These are phyloP conservation scores for Alcedo atthis DNA, from an alignment of 2,797 vertebrate species.

Conservation along the genomic window DNA sequence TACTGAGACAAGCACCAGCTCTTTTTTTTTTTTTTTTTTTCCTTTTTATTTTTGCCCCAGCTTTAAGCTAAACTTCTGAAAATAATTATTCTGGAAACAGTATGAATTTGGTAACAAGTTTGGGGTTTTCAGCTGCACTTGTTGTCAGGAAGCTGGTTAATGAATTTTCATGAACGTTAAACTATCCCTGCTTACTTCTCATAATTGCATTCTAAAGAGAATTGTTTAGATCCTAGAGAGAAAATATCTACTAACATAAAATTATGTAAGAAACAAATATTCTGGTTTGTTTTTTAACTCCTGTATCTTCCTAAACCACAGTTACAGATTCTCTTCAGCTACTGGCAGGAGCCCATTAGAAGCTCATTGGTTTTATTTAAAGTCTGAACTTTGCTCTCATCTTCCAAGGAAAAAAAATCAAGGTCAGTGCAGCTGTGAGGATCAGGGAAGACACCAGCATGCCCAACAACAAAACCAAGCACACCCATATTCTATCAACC, in stretches of 20 bases:
- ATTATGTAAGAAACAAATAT: not conserved
- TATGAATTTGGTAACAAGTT: not conserved
- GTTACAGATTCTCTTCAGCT: not conserved
- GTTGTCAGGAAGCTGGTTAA: not conserved
- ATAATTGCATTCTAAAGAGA: not conserved
- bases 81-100: not conserved
- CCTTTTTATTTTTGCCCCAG: not conserved
- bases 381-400: not conserved
- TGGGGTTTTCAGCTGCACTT: not conserved
- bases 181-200: not conserved
- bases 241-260: not conserved
- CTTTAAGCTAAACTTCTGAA: not conserved
- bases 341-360: not conserved
- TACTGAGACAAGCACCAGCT: not conserved
- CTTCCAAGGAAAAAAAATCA: not conserved
- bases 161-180: not conserved
- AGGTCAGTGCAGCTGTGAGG: not conserved
- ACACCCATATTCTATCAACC: not conserved
- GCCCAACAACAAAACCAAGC: not conserved
- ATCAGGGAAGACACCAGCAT: not conserved
- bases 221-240: not conserved
- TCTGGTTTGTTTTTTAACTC: rapidly evolving
- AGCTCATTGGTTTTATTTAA: rapidly evolving
- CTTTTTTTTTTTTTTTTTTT: not conserved
- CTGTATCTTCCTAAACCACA: not conserved